Conservation (phyloP, 2,797 vertebrate species). For the Neostethus bicornis region DNA sequence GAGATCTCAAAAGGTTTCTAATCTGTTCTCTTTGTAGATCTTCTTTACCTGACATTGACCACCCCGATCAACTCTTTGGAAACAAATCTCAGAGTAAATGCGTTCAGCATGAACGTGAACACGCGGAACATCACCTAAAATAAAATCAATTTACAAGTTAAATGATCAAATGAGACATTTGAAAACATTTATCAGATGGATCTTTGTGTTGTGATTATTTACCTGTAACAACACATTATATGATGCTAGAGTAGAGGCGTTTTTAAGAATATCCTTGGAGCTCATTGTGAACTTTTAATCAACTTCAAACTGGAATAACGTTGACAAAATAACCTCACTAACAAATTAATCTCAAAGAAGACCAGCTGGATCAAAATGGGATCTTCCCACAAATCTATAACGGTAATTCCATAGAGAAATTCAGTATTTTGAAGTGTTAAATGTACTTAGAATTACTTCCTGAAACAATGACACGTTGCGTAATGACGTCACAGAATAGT, state of each 20-base stretch:
- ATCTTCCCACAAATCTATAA: too few species aligned
- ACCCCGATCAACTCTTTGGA: slow-evolving; percentile 92
- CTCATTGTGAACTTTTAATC: slow-evolving; percentile 58
- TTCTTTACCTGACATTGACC: slow-evolving; percentile 92
- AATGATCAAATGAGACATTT: not conserved
- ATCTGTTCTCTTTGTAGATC: not conserved
- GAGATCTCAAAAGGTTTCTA: not conserved
- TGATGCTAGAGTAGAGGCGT: slow-evolving; percentile 72
- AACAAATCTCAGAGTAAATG: slow-evolving; percentile 93
- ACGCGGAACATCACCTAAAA: slow-evolving; percentile 89
- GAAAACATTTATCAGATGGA: fast-evolving
- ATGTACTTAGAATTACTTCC: too few species aligned
- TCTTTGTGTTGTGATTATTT: not conserved
- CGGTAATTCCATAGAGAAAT: too few species aligned
- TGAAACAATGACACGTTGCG: slow-evolving; percentile 58
- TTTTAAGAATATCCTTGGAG: slow-evolving; percentile 69
- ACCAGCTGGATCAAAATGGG: too few species aligned
- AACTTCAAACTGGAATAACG: not conserved
- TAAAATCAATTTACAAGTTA: not conserved
- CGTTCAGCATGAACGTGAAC: slow-evolving; percentile 92
- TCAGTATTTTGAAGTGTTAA: too few species aligned
- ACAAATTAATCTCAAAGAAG: not conserved
- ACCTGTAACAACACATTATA: slow-evolving; percentile 80
- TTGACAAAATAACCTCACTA: not conserved
- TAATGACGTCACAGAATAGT: slow-evolving; percentile 34